Conservation (phyloP, 92 coral and sea anemone genomes). For the Nematostella vectensis region DNA sequence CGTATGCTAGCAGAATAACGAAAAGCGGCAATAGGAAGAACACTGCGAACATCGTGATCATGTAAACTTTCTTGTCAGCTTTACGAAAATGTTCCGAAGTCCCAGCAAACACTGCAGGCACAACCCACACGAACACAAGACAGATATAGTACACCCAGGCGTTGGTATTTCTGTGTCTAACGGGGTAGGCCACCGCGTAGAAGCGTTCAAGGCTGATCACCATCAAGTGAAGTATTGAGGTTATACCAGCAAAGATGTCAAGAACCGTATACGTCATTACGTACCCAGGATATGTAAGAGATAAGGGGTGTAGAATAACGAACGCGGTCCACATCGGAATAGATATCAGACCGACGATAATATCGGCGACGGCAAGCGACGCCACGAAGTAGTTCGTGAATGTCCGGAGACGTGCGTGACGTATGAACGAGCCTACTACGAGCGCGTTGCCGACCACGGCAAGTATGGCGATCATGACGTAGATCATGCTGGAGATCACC, state of each 20-base stretch:
- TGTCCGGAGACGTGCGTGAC: conserved; percentile 68
- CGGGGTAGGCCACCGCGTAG: conserved; percentile 70
- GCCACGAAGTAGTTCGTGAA: conserved; percentile 76
- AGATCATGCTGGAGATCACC: conserved; percentile 44
- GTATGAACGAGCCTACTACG: conserved; percentile 72
- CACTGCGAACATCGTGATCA: conserved; percentile 44
- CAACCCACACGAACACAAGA: conserved; percentile 65
- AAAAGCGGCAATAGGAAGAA: conserved; percentile 63
- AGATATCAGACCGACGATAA: conserved; percentile 58
- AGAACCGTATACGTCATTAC: conserved; percentile 28
- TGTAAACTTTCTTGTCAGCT: conserved; percentile 37
- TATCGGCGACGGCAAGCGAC: conserved; percentile 66
- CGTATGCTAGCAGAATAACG: conserved; percentile 65
- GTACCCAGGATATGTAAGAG: background rate
- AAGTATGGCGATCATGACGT: conserved; percentile 53
- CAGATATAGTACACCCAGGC: conserved; percentile 35
- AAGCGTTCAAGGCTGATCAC: conserved; percentile 70
- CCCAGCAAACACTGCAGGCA: conserved; percentile 53
- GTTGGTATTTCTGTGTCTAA: conserved; percentile 72
- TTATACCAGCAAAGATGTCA: conserved; percentile 64
- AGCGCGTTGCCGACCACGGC: conserved; percentile 83
- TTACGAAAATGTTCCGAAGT: conserved; percentile 18
- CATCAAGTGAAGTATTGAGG: conserved; percentile 72
- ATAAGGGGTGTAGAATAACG: no score
- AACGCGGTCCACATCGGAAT: conserved; percentile 69